These are phyloP conservation scores for Urocitellus parryii DNA, from an alignment of 2,113 vertebrate species.

Conservation along the genomic window DNA sequence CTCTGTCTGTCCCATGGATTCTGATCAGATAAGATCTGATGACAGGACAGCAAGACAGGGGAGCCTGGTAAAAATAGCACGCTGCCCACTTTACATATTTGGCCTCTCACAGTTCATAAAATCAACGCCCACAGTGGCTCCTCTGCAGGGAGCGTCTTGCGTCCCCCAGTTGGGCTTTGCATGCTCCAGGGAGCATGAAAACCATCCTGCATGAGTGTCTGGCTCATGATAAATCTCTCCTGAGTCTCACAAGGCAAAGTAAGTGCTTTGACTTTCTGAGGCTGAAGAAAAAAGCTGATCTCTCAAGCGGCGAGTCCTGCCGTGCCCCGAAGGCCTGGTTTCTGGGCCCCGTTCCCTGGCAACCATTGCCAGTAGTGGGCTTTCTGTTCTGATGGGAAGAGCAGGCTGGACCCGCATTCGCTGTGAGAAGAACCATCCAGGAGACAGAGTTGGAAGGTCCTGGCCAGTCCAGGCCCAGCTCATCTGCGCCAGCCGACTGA, in stretches of 20 bases:
- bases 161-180: neutral
- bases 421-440: neutral
- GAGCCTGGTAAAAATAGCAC: neutral
- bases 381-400: neutral
- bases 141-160: neutral
- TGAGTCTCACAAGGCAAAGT: neutral
- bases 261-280: neutral
- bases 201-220: neutral
- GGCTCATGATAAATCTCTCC: neutral
- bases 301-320: slow-evolving; percentile 16
- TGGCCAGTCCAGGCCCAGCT: neutral
- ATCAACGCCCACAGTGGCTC: neutral
- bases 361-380: slow-evolving; percentile 51
- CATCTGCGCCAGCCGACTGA: neutral
- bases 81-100: neutral
- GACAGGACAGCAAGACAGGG: neutral
- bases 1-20: neutral
- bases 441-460: neutral
- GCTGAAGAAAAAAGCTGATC: neutral
- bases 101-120: neutral
- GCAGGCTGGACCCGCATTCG: neutral
- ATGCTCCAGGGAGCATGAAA: neutral
- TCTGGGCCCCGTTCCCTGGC: slow-evolving; percentile 57
- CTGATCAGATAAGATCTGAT: neutral
- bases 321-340: slow-evolving; percentile 64